These are phyloP conservation scores for Saturnia pavonia DNA, from an alignment of 2,888 invertebrate genomes.

Conservation along the genomic window DNA sequence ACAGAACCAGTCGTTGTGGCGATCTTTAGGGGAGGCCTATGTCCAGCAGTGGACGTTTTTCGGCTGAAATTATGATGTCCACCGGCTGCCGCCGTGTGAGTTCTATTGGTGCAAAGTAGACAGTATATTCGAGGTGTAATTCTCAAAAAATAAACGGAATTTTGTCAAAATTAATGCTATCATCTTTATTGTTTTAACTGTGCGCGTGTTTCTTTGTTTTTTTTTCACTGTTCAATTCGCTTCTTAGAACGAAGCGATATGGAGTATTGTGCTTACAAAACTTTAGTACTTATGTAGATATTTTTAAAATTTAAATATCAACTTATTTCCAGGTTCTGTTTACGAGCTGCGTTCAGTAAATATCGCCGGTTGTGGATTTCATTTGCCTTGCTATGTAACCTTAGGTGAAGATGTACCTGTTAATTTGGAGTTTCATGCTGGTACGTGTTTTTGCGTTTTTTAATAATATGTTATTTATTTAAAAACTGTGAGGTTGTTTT, in stretches of 20 bases:
- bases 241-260: background rate
- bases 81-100: too few species aligned
- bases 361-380: slow-evolving; percentile 62
- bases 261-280: background rate
- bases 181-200: background rate
- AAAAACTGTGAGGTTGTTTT: background rate
- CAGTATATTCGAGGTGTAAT: too few species aligned
- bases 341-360: slow-evolving; percentile 62
- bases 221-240: background rate
- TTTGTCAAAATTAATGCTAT: background rate
- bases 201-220: background rate
- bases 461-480: background rate
- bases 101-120: too few species aligned
- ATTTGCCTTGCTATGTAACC: slow-evolving; percentile 64
- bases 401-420: slow-evolving; percentile 62
- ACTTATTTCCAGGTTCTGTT: slow-evolving; percentile 57
- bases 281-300: background rate
- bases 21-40: too few species aligned
- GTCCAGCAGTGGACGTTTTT: too few species aligned
- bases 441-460: slow-evolving; percentile 38
- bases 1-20: too few species aligned
- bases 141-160: too few species aligned
- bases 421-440: slow-evolving; percentile 58
- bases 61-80: too few species aligned
- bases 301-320: background rate